Evolutionary conservation across 2,888 invertebrate genomes (phyloP).

Genomic region (Ferdinandea cuprea): DNA sequence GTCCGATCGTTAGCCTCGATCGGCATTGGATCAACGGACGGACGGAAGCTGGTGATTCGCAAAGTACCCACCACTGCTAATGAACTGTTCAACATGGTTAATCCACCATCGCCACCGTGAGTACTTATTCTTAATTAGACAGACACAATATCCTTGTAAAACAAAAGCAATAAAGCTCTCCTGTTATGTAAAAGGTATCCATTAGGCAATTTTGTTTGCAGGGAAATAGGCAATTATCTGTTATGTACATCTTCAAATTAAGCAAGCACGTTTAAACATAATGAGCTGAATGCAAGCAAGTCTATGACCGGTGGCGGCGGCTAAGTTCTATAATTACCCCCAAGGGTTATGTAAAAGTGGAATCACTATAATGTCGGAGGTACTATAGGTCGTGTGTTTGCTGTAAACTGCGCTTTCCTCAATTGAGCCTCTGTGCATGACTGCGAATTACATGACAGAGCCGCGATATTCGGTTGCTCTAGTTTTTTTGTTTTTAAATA

Average conservation of each 20-base stretch:
- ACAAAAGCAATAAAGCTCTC: background rate
- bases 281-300: conserved; percentile 25
- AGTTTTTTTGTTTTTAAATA: conserved; percentile 35
- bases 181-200: conserved; percentile 24
- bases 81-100: conserved; percentile 93
- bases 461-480: background rate
- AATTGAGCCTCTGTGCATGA: conserved; percentile 30
- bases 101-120: conserved; percentile 90
- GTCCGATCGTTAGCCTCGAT: conserved; percentile 92
- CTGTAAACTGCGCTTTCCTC: conserved; percentile 34
- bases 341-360: conserved; percentile 45
- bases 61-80: conserved; percentile 93
- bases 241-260: conserved; percentile 45
- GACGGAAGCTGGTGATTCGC: conserved; percentile 92
- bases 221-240: conserved; percentile 67
- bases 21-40: conserved; percentile 95
- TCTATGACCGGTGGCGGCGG: conserved; percentile 13
- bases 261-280: conserved; percentile 47
- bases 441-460: conserved; percentile 32
- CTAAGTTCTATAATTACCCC: conserved; percentile 55
- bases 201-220: conserved; percentile 45
- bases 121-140: conserved; percentile 68
- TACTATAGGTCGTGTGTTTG: conserved; percentile 15
- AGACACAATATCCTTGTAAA: conserved; percentile 22
- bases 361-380: conserved; percentile 11